Conservation (phyloP, 1,140 invertebrate genomes). For the Bathynomus jamesi region DNA sequence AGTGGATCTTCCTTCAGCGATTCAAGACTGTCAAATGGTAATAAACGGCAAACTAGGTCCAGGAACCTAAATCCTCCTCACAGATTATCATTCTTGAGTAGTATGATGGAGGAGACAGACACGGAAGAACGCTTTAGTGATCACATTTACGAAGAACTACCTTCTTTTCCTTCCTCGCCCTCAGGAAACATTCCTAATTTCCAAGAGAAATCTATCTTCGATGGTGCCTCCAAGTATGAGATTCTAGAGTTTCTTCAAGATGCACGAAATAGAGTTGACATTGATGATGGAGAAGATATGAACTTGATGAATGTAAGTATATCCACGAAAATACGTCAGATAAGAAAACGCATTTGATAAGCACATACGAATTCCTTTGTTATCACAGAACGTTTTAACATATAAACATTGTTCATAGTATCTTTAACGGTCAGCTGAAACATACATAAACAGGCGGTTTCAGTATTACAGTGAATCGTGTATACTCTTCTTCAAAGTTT, state of each 20-base stretch:
- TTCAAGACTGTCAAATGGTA: background rate
- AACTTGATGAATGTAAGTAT: slow-evolving; percentile 31
- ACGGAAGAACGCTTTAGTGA: slow-evolving; percentile 45
- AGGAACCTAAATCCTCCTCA: background rate
- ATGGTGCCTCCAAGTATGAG: slow-evolving; percentile 77
- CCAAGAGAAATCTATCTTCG: slow-evolving; percentile 59
- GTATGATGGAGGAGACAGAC: slow-evolving; percentile 15
- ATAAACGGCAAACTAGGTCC: background rate
- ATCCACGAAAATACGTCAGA: too few species aligned
- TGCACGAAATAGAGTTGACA: slow-evolving; percentile 59
- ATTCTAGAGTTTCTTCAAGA: slow-evolving; percentile 79
- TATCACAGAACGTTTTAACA: too few species aligned
- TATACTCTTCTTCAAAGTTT: too few species aligned
- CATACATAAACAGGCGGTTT: too few species aligned
- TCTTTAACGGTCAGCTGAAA: too few species aligned
- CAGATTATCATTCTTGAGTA: slow-evolving; percentile 16
- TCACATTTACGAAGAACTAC: slow-evolving; percentile 81
- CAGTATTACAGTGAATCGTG: too few species aligned
- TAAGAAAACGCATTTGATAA: too few species aligned
- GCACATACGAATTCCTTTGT: too few species aligned
- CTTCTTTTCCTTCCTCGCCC: slow-evolving; percentile 53
- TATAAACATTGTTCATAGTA: too few species aligned
- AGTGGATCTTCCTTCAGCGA: background rate
- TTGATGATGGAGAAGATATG: slow-evolving; percentile 46
- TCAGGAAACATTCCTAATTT: slow-evolving; percentile 43